Conservation (phyloP, 2,797 vertebrate genomes). For the Falco concolor region DNA sequence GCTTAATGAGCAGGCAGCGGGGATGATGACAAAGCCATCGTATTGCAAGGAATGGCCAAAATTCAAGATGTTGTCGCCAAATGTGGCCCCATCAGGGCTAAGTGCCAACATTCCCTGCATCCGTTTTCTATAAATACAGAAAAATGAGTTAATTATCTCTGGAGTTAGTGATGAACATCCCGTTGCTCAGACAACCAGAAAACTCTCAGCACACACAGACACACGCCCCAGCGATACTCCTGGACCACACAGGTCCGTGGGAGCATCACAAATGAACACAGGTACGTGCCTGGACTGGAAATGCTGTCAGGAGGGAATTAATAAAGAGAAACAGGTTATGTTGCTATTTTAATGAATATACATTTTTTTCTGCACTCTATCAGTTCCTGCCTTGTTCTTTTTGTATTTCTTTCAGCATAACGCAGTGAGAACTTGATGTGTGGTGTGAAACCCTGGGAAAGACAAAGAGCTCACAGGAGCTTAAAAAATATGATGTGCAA, state of each 20-base stretch:
- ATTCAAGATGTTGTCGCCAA: not conserved
- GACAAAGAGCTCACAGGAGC: not conserved
- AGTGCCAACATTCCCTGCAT: not conserved
- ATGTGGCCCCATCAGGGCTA: not conserved
- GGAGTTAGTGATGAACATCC: not conserved
- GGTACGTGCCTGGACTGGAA: not conserved
- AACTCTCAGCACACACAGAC: not conserved
- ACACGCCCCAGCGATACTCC: not conserved
- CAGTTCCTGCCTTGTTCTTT: not conserved
- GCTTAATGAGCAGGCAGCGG: not conserved
- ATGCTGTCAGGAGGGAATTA: not conserved
- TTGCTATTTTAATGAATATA: not conserved
- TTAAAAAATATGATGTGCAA: not conserved
- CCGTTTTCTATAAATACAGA: slow-evolving; percentile 23
- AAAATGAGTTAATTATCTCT: slow-evolving; percentile 53
- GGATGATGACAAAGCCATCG: not conserved
- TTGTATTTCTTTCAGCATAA: not conserved
- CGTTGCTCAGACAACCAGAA: slow-evolving; percentile 54
- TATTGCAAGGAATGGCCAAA: not conserved
- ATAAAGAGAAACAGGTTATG: not conserved
- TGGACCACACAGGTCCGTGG: not conserved
- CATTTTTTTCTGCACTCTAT: not conserved
- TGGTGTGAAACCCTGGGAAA: not conserved
- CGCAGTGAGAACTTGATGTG: accelerated
- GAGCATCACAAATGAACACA: not conserved